A percentile compares a stretch with the other conserved stretches of the same genome.
Conservation (phyloP, 2,888 invertebrate species). For the Pseudoips prasinana region DNA sequence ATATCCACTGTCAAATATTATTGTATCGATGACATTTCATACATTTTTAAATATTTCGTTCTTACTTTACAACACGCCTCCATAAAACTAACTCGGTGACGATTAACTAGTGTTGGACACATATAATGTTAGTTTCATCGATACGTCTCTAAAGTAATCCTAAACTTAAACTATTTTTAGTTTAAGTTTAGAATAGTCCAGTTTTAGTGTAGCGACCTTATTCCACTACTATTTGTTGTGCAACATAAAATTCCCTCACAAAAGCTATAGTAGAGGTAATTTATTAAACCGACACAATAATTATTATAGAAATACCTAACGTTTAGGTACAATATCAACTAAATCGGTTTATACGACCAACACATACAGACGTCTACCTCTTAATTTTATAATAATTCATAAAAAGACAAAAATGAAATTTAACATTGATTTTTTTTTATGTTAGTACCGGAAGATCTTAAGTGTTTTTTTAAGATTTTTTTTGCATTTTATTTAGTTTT, state of each 20-base stretch:
- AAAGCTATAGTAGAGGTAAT: slow-evolving; percentile 78
- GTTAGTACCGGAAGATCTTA: slow-evolving; percentile 74
- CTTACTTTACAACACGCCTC: slow-evolving; percentile 6
- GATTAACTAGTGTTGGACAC: not conserved
- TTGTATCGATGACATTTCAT: slow-evolving; percentile 19
- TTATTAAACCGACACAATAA: slow-evolving; percentile 77
- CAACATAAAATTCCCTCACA: slow-evolving; percentile 73
- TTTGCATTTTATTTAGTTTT: slow-evolving; percentile 58
- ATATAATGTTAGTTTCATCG: not conserved
- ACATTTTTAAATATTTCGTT: slow-evolving; percentile 13
- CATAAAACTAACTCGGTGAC: not conserved
- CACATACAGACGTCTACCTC: slow-evolving; percentile 74
- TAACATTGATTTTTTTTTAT: slow-evolving; percentile 65
- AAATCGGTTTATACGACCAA: slow-evolving; percentile 76
- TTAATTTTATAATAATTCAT: slow-evolving; percentile 76
- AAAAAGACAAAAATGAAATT: slow-evolving; percentile 75
- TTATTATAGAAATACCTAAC: slow-evolving; percentile 77
- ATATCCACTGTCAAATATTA: slow-evolving; percentile 26
- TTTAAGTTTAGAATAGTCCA: slow-evolving; percentile 29
- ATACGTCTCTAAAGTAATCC: not conserved
- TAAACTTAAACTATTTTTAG: not conserved
- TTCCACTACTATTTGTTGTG: slow-evolving; percentile 76
- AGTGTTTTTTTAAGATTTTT: slow-evolving; percentile 64
- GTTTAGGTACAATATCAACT: slow-evolving; percentile 74
- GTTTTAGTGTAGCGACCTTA: slow-evolving; percentile 56